Conservation (phyloP, 2,888 invertebrate species). For the Apodemia hepburni region DNA sequence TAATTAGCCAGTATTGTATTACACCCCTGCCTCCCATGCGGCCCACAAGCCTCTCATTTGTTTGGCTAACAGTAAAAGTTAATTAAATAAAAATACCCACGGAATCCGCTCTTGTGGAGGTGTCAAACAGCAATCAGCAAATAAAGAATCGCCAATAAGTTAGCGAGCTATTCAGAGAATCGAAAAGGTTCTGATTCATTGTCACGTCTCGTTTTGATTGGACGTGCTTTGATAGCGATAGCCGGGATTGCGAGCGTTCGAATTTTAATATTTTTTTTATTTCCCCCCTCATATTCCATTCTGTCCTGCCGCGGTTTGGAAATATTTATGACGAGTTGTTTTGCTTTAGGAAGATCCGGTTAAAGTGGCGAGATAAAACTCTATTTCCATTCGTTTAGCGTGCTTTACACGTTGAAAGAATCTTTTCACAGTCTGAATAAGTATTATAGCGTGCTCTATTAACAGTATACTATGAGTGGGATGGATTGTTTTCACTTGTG, state of each 20-base stretch:
- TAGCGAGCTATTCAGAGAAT: constrained; percentile 69
- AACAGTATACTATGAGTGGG: background rate
- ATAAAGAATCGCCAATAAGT: constrained; percentile 75
- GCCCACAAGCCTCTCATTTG: constrained; percentile 40
- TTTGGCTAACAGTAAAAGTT: constrained; percentile 53
- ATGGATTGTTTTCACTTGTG: background rate
- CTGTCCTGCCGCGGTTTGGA: constrained; percentile 61
- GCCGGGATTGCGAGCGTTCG: constrained; percentile 69
- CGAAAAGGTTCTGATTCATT: constrained; percentile 74
- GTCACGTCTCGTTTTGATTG: constrained; percentile 78
- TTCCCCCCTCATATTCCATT: constrained; percentile 67
- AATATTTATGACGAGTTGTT: constrained; percentile 66
- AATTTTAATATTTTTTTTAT: constrained; percentile 66
- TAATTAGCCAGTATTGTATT: constrained; percentile 67
- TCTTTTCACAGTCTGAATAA: constrained; percentile 24
- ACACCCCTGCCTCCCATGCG: constrained; percentile 40
- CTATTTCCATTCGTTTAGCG: constrained; percentile 47
- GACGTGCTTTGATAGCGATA: constrained; percentile 78
- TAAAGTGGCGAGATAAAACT: constrained; percentile 38
- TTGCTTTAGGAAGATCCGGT: constrained; percentile 52
- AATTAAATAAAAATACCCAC: constrained; percentile 71
- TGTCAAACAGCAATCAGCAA: constrained; percentile 74
- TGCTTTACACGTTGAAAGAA: constrained; percentile 25
- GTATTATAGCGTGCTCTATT: constrained; percentile 4
- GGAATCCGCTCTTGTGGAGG: constrained; percentile 56